Conservation (phyloP, 2,113 vertebrate species). For the Ptilonorhynchus violaceus region DNA sequence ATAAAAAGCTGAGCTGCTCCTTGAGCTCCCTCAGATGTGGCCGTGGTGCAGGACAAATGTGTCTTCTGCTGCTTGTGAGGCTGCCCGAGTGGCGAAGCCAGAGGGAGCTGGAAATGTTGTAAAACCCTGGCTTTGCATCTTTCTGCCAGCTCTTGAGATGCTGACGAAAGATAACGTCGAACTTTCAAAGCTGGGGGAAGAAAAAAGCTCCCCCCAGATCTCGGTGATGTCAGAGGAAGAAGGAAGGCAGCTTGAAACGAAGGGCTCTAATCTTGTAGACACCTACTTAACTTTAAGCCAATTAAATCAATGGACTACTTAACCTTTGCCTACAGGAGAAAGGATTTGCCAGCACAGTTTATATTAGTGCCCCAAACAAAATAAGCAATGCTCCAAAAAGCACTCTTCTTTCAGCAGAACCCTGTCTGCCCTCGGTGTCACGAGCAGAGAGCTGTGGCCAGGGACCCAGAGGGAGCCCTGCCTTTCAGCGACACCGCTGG, state of each 20-base stretch:
- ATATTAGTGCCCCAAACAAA: constrained; percentile 66
- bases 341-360: constrained; percentile 63
- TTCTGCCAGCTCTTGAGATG: constrained; percentile 46
- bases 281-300: constrained; percentile 69
- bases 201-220: not conserved
- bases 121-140: constrained; percentile 12
- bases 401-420: constrained; percentile 50
- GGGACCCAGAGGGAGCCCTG: not conserved
- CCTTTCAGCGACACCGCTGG: not conserved
- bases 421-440: constrained; percentile 21
- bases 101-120: not conserved
- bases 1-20: not conserved
- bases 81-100: not conserved
- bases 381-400: constrained; percentile 57
- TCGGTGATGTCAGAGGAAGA: constrained; percentile 61
- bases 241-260: constrained; percentile 53
- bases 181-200: constrained; percentile 38
- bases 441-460: not conserved
- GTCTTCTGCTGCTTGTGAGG: not conserved
- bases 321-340: constrained; percentile 67
- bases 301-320: constrained; percentile 67
- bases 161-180: constrained; percentile 27
- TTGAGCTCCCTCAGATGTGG: not conserved
- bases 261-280: constrained; percentile 61
- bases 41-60: not conserved